These are phyloP conservation scores for Oscheius sp. DNA, from an alignment of 1,140 invertebrate species.

Conservation along the genomic window DNA sequence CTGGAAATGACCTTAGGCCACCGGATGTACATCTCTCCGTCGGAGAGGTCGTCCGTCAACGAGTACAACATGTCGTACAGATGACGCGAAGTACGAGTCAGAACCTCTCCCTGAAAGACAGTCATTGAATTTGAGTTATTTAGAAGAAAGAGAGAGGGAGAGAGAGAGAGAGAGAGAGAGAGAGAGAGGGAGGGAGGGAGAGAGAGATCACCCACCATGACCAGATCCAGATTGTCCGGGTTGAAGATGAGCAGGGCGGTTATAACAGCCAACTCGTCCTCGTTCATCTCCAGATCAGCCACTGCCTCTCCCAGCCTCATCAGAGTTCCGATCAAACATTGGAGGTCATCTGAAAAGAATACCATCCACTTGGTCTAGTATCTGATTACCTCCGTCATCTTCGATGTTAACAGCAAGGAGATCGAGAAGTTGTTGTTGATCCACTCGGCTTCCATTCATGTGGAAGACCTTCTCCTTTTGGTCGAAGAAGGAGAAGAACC, in stretches of 20 bases:
- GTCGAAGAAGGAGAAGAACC: conserved; percentile 9
- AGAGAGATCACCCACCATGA: neutral
- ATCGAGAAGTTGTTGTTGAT: conserved; percentile 24
- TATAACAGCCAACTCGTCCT: conserved; percentile 26
- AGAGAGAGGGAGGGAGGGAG: neutral
- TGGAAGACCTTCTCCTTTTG: conserved; percentile 1
- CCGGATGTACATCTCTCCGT: neutral
- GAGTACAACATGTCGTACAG: conserved; percentile 10
- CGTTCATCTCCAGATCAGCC: conserved; percentile 30
- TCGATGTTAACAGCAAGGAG: conserved; percentile 8
- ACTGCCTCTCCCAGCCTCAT: conserved; percentile 3
- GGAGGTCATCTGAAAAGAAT: conserved; percentile 4
- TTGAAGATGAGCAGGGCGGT: conserved; percentile 28
- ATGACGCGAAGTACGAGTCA: neutral
- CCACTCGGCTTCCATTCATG: neutral
- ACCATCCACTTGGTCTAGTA: neutral
- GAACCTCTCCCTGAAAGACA: conserved; percentile 1
- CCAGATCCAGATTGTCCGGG: neutral
- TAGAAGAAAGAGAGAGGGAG: neutral
- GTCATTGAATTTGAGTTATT: too few relatives aligned
- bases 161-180: neutral
- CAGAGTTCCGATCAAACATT: neutral
- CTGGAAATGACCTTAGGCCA: neutral
- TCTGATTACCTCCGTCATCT: neutral
- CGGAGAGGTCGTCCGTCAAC: neutral